Base-by-base conservation (phyloP, 2,888 invertebrate species). In the Tricholauxania praeusta region DNA sequence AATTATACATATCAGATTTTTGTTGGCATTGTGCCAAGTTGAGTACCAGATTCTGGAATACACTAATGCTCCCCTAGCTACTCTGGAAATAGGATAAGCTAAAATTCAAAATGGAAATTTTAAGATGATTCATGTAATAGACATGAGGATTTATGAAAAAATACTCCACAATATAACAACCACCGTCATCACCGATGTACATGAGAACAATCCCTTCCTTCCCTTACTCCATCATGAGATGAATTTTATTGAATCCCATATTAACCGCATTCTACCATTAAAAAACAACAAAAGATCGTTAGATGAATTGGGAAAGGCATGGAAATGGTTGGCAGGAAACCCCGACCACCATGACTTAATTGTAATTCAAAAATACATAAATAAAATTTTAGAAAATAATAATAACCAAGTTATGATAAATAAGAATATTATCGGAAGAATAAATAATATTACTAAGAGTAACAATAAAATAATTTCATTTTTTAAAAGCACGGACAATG, bases 401-500 rank as follows among this genome's bases (percentile, higher is more conserved):
- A 77, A 76, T 68, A 72, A 63, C 14, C 73, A 76, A 71, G 60
- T 72, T 3, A 67, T 76, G 55, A 76, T 76, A 7, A 75, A 76
- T 51, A 14, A 63, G 72, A 14, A 67, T 22, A 55, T 66, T 28
- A 72, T 60, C 28, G 55, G 72, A 12, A 72, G n/a, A 72, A 60
- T 67, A 10, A 63, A 49, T 22, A 52, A 57, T 32, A 4, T 68
- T 8, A 64, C 64, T 17, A 47, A 47, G 22, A 14, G 53, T 32
- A 63, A 51, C 14, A 72, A 68, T 47, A 52, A 52, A 14, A 63
- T 63, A 28, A 52, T n/a, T 2, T 39, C 67, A 49, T 22, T 47
- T n/a, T 67, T 51, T 57, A 65, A 47, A 48, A 39, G 22, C 17
- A 48, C 17, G 8, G 19, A 63, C 47, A n/a, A 14, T 14, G 17